phyloP scores from a whole-genome alignment of 1,140 invertebrate genomes.

The Lasioglossum baleicum region DNA sequence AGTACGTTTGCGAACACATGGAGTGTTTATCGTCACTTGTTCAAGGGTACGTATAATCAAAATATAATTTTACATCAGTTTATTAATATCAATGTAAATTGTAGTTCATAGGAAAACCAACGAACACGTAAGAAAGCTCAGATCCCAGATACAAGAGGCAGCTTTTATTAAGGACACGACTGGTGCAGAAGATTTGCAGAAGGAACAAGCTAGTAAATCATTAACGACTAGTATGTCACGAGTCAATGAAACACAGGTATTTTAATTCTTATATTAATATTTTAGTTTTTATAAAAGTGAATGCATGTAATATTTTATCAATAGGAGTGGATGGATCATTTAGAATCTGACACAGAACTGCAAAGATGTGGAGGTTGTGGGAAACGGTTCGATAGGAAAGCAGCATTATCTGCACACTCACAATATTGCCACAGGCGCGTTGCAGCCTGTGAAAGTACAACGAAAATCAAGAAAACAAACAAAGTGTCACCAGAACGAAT shows the following conservation, averaged over 20 bases:
- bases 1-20: slow-evolving; percentile 85
- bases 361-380: slow-evolving; percentile 85
- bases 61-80: neutral
- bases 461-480: slow-evolving; percentile 34
- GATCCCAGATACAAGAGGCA: slow-evolving; percentile 82
- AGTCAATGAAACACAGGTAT: slow-evolving; percentile 43
- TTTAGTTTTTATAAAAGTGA: neutral
- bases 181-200: slow-evolving; percentile 47
- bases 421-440: slow-evolving; percentile 77
- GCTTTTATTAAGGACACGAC: slow-evolving; percentile 80
- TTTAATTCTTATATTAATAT: neutral
- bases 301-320: slow-evolving; percentile 6
- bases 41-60: slow-evolving; percentile 80
- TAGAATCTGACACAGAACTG: slow-evolving; percentile 81
- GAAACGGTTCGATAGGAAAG: slow-evolving; percentile 84
- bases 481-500: slow-evolving; percentile 31
- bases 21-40: slow-evolving; percentile 87
- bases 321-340: slow-evolving; percentile 80
- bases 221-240: neutral
- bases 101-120: slow-evolving; percentile 81
- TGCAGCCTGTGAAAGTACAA: slow-evolving; percentile 65
- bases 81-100: slow-evolving; percentile 29
- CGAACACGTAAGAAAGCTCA: slow-evolving; percentile 82
- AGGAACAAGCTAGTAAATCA: slow-evolving; percentile 17
- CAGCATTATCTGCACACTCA: slow-evolving; percentile 84